Base-by-base conservation (phyloP, 2,113 vertebrate genomes). In the Coreoperca whiteheadi region DNA sequence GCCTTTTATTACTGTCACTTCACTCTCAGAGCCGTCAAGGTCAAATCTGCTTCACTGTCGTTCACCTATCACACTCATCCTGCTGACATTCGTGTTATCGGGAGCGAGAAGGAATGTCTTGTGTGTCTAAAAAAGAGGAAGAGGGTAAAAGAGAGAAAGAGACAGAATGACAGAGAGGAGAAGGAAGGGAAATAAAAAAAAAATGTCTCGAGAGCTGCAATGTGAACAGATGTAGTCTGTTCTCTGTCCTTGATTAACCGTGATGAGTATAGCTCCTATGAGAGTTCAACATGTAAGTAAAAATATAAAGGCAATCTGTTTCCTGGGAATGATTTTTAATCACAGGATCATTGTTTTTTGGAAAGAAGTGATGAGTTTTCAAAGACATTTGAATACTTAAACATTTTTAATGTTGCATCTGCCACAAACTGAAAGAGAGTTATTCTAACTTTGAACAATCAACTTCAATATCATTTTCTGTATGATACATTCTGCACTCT, bases 1-100 rank as follows among this genome's bases (percentile, higher is more conserved):
- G 86, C 87, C 88, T 92, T 95, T 94, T 94, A 95, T 93, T 90
- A 88, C 93, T 86, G 91, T 88, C 92, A 90, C 91, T 93, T 79
- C 89, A 77, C 87, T 91, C 93, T 91, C 63, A 73, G 78, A 89
- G 81, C 57, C 83, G 78, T 88, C 92, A 94, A 95, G 94, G 94
- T 95, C 92, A 94, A 90, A 93, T 89, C 88, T 66, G 83, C 90
- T 77, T 83, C 82, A 56, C 84, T 91, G 94, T 89, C 92, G 69
- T 90, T 95, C 94, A 92, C 89, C 93, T 94, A 93, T 93, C 94
- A 93, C 83, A 76, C 78, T 74, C 87, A 81, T 84, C 79, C 70
- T 34, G 87, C 88, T 93, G 93, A 95, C 91, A 92, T 94, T 93
- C 93, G 85, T 91, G 91, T 92, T 92, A 87, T 65, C n/a, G 79